Conservation (phyloP, 2,113 vertebrate genomes). For the Hepsetus odoe region DNA sequence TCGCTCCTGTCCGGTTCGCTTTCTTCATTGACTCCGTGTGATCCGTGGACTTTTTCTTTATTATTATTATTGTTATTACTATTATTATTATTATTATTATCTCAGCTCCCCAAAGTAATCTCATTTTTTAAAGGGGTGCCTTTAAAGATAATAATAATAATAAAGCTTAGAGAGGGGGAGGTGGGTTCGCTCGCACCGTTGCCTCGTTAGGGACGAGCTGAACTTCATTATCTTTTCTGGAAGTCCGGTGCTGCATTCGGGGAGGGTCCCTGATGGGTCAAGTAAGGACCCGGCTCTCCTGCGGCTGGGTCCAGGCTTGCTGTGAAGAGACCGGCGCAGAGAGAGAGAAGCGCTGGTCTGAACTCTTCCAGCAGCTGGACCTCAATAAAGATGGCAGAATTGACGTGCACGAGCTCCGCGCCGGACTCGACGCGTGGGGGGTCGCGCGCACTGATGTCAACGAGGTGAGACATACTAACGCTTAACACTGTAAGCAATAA, state of each 20-base stretch:
- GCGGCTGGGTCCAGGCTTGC: constrained; percentile 45
- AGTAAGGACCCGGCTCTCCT: constrained; percentile 49
- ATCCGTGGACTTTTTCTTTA: too few relatives aligned
- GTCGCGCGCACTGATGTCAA: constrained; percentile 65
- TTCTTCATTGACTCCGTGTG: too few relatives aligned
- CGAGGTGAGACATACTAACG: constrained; percentile 64
- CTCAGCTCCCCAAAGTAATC: too few relatives aligned
- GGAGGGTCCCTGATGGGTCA: constrained; percentile 65
- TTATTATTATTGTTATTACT: too few relatives aligned
- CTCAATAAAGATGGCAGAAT: constrained; percentile 82
- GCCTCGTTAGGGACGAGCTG: neutral
- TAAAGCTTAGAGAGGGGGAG: too few relatives aligned
- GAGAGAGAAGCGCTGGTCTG: constrained; percentile 71
- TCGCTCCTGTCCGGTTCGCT: neutral
- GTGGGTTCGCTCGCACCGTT: too few relatives aligned
- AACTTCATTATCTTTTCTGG: neutral
- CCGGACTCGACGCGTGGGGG: constrained; percentile 76
- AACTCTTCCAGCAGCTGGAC: constrained; percentile 85
- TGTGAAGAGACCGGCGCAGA: constrained; percentile 59
- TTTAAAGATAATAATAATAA: too few relatives aligned
- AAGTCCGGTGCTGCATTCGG: neutral
- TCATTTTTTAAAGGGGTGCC: too few relatives aligned
- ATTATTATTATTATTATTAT: too few relatives aligned
- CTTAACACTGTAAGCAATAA: neutral
- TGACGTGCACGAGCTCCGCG: constrained; percentile 78